These are phyloP conservation scores for Protobothrops mucrosquamatus DNA, from an alignment of 2,113 vertebrate genomes.

Conservation along the genomic window DNA sequence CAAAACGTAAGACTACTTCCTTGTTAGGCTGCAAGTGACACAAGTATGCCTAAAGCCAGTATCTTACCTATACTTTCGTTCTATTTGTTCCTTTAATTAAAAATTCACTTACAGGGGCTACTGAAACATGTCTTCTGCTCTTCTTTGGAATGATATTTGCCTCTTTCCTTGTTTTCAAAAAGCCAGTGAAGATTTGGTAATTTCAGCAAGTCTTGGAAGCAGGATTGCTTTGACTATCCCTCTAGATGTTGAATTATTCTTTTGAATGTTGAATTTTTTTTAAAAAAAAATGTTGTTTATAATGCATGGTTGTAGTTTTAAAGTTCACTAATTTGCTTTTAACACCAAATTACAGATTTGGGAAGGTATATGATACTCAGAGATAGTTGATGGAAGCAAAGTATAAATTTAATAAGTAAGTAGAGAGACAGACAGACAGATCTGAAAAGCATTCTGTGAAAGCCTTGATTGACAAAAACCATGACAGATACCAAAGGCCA, in stretches of 20 bases:
- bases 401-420: background rate
- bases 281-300: background rate
- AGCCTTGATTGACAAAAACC: background rate
- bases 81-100: background rate
- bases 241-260: background rate
- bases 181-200: background rate
- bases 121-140: background rate
- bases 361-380: background rate
- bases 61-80: background rate
- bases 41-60: background rate
- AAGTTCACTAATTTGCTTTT: background rate
- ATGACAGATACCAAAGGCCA: background rate
- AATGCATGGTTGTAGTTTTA: background rate
- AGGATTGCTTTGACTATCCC: background rate
- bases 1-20: background rate
- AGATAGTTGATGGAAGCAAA: background rate
- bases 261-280: background rate
- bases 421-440: background rate
- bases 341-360: background rate
- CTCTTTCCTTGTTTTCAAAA: background rate
- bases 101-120: background rate
- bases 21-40: background rate
- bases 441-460: background rate
- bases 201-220: background rate
- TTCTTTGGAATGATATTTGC: background rate